Percentiles rank a stretch among this genome's conserved stretches.
These are phyloP conservation scores for Cephonodes hylas DNA, from an alignment of 2,888 invertebrate genomes.

Conservation along the genomic window DNA sequence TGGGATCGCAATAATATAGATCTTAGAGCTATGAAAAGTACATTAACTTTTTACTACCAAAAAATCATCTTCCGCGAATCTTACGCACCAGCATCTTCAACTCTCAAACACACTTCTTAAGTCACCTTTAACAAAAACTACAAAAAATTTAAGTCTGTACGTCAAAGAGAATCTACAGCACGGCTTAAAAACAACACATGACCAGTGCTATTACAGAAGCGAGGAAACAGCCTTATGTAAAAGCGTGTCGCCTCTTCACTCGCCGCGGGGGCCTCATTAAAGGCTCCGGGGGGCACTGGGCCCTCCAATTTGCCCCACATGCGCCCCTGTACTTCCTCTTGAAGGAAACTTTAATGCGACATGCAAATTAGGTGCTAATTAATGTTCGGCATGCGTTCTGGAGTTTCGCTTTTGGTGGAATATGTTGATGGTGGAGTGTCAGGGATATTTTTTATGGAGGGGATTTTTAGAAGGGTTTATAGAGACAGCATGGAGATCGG, in stretches of 20 bases:
- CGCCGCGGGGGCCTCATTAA: neutral
- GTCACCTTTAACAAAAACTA: too few species aligned
- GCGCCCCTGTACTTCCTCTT: neutral
- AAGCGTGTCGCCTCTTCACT: neutral
- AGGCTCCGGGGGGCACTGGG: neutral
- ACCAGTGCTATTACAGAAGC: neutral
- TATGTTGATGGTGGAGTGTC: neutral
- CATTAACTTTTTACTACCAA: too few species aligned
- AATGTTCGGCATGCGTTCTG: neutral
- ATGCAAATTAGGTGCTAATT: neutral
- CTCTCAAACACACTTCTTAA: too few species aligned
- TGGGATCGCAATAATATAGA: too few species aligned
- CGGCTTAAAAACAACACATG: neutral
- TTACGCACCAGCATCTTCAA: too few species aligned
- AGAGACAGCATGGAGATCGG: too few species aligned
- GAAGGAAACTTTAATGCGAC: neutral
- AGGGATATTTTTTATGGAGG: neutral
- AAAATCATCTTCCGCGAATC: too few species aligned
- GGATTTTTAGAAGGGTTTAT: neutral
- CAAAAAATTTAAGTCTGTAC: too few species aligned
- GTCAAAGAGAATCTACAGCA: too few species aligned
- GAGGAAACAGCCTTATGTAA: neutral
- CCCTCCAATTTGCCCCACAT: neutral
- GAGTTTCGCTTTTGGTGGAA: neutral
- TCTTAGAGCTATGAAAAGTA: too few species aligned